Conservation (phyloP, 53 echinoderm and acorn worm species). For the Zoroaster sp. region DNA sequence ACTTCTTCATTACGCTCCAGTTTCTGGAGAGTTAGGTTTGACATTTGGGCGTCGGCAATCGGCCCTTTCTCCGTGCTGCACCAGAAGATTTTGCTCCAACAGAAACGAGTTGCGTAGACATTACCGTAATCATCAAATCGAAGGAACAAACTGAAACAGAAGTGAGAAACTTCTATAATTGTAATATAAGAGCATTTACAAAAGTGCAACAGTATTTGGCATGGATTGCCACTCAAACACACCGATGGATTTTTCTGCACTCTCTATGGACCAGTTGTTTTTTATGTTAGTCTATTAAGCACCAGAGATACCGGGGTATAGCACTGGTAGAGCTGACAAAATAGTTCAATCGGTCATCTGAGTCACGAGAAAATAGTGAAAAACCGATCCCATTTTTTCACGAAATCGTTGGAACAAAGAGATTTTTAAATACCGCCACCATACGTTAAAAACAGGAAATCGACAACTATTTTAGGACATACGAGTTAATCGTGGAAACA, state of each 20-base stretch:
- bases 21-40: constrained; percentile 24
- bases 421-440: no score
- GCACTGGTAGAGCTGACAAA: no score
- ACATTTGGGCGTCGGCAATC: background rate
- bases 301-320: no score
- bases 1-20: constrained; percentile 39
- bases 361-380: no score
- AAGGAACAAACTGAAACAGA: constrained; percentile 22
- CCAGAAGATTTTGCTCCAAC: constrained; percentile 61
- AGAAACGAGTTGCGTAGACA: constrained; percentile 43
- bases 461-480: no score
- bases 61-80: constrained; percentile 55
- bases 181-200: background rate
- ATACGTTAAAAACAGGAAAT: no score
- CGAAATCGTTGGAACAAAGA: no score
- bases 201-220: background rate
- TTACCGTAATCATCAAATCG: constrained; percentile 40
- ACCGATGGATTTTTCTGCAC: background rate
- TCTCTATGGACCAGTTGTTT: background rate
- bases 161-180: background rate
- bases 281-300: no score
- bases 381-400: no score
- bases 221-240: background rate
- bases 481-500: no score
- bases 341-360: no score